Evolutionary conservation across 2,113 vertebrate genomes (phyloP).

Genomic region (Lepisosteus oculatus): DNA sequence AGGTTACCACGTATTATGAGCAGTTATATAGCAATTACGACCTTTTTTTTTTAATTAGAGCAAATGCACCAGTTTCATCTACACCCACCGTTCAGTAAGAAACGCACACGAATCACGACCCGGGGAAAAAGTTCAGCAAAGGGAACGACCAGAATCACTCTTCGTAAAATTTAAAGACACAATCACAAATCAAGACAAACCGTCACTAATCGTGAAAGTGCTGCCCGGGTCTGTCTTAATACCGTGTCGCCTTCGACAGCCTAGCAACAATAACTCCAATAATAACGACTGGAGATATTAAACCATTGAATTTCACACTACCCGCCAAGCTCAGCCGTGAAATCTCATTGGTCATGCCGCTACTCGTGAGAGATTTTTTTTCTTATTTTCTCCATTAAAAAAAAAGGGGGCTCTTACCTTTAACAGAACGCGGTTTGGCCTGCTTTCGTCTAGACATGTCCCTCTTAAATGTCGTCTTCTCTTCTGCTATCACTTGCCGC

Average conservation of each 20-base stretch:
- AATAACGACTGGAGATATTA: conserved; percentile 18
- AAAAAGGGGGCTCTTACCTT: conserved; percentile 78
- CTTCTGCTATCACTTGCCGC: conserved; percentile 48
- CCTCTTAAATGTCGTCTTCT: conserved; percentile 41
- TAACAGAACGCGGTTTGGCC: conserved; percentile 95
- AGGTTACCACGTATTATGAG: too few species aligned
- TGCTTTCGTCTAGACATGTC: conserved; percentile 96
- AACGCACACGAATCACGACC: too few species aligned
- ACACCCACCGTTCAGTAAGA: too few species aligned
- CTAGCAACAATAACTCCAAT: conserved; percentile 16
- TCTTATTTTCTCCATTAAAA: conserved; percentile 17
- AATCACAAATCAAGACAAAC: neutral
- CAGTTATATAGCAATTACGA: too few species aligned
- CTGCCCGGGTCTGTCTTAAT: neutral
- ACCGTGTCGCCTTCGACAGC: neutral
- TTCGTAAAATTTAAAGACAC: too few species aligned
- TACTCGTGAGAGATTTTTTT: conserved; percentile 23
- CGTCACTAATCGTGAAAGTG: conserved; percentile 7
- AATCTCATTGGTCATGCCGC: conserved; percentile 69
- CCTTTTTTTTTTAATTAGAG: too few species aligned
- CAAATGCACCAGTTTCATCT: too few species aligned
- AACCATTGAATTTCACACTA: conserved; percentile 37
- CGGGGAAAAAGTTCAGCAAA: too few species aligned
- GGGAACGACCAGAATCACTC: too few species aligned
- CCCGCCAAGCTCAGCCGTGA: conserved; percentile 65